A percentile compares a stretch with the other conserved stretches of the same genome.
These are phyloP conservation scores for Poeciliopsis turrubarensis DNA, from an alignment of 2,113 vertebrate species.

Conservation along the genomic window DNA sequence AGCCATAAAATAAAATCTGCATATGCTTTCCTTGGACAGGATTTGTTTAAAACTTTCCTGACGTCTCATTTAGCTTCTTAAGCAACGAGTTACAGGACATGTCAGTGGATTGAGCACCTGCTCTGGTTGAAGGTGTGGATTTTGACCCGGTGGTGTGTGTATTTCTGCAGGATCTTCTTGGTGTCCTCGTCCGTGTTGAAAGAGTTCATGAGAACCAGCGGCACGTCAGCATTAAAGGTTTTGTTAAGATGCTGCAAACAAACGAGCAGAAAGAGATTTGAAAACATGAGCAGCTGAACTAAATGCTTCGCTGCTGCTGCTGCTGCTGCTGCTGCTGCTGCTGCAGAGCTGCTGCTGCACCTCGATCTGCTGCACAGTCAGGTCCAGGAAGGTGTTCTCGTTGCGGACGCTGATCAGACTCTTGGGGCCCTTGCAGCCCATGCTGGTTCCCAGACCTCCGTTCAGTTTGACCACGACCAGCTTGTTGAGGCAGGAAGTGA, in stretches of 20 bases:
- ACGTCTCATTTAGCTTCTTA: too few relatives aligned
- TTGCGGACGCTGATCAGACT: conserved; percentile 96
- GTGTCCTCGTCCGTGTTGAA: conserved; percentile 98
- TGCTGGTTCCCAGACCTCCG: conserved; percentile 95
- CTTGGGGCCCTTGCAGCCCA: conserved; percentile 98
- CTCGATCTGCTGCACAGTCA: conserved; percentile 98
- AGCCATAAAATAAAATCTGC: too few relatives aligned
- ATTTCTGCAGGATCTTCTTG: conserved; percentile 97
- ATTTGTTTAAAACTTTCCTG: too few relatives aligned
- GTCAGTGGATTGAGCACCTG: conserved; percentile 80
- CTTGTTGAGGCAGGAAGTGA: conserved; percentile 88
- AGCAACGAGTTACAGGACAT: not conserved
- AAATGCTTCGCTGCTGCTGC: too few relatives aligned
- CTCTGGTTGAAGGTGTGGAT: conserved; percentile 99
- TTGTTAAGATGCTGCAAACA: conserved; percentile 91
- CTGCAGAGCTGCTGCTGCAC: conserved; percentile 72
- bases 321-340: conserved; percentile 82
- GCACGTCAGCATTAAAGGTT: conserved; percentile 89
- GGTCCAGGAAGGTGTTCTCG: conserved; percentile 97
- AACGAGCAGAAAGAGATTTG: not conserved
- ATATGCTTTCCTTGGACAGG: not conserved
- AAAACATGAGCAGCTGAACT: not conserved
- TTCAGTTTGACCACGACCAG: conserved; percentile 96
- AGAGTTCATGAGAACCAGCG: conserved; percentile 97
- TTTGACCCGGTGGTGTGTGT: conserved; percentile 91